Percentiles rank a stretch among this genome's conserved stretches.
These are phyloP conservation scores for Ypsolopha scabrella DNA, from an alignment of 2,888 invertebrate species.

Conservation along the genomic window DNA sequence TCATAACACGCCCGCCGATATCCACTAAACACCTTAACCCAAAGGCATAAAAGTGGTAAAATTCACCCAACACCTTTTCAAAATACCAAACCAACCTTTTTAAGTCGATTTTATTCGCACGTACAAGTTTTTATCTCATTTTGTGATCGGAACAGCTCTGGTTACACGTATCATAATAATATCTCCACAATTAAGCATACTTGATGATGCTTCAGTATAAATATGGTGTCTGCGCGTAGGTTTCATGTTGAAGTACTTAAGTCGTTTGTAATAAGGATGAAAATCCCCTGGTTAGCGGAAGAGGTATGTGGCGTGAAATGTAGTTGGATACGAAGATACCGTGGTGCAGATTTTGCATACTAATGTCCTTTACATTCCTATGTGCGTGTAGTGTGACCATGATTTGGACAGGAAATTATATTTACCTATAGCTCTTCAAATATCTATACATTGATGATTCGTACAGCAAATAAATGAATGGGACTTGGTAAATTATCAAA, in stretches of 20 bases:
- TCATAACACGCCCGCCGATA: too few species aligned
- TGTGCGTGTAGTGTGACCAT: not conserved
- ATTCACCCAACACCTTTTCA: not conserved
- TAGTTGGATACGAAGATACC: conserved; percentile 6
- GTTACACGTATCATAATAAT: conserved; percentile 14
- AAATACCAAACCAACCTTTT: conserved; percentile 1
- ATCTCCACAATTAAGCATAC: conserved; percentile 13
- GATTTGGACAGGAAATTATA: not conserved
- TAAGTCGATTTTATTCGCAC: conserved; percentile 5
- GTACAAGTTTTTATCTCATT: not conserved
- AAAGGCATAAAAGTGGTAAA: too few species aligned
- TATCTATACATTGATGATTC: too few species aligned
- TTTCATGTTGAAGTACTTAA: too few species aligned
- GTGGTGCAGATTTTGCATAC: conserved; percentile 8
- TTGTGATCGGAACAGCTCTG: conserved; percentile 6
- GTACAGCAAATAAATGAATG: too few species aligned
- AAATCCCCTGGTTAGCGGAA: too few species aligned
- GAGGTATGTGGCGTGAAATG: not conserved
- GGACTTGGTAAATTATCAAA: too few species aligned
- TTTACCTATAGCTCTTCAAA: too few species aligned
- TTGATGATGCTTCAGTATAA: not conserved
- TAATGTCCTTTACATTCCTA: conserved; percentile 3
- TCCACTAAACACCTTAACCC: too few species aligned
- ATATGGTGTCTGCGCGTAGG: too few species aligned
- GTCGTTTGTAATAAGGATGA: too few species aligned